Evolutionary conservation across 2,797 vertebrate species (phyloP).

Genomic region (Coluber constrictor): DNA sequence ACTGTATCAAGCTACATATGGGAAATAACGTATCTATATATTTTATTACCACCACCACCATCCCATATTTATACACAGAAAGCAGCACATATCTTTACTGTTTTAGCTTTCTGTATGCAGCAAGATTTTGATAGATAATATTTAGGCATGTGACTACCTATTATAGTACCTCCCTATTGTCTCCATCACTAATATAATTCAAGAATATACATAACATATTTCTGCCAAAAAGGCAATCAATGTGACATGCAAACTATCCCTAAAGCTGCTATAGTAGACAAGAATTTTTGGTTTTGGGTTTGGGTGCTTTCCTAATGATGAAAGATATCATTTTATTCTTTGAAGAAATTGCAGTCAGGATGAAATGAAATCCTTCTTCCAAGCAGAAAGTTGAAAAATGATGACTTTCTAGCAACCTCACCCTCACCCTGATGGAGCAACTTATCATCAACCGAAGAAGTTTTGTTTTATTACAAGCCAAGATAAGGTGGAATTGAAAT

Average conservation of each 20-base stretch:
- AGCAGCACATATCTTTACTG: constrained; percentile 35
- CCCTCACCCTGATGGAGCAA: constrained; percentile 64
- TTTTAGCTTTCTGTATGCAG: neutral
- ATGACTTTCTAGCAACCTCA: constrained; percentile 62
- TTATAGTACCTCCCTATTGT: neutral
- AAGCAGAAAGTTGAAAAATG: constrained; percentile 72
- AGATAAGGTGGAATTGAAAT: constrained; percentile 28
- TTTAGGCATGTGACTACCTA: neutral
- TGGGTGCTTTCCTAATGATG: constrained; percentile 44
- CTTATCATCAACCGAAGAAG: constrained; percentile 34
- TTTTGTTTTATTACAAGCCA: constrained; percentile 52
- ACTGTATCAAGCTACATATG: neutral
- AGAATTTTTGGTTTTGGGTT: constrained; percentile 39
- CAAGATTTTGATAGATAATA: neutral
- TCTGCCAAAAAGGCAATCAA: neutral
- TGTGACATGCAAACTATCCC: neutral
- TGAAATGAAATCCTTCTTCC: constrained; percentile 70
- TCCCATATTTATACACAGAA: neutral
- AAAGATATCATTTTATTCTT: constrained; percentile 58
- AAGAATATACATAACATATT: neutral
- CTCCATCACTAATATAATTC: neutral
- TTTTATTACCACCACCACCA: neutral
- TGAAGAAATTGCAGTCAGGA: constrained; percentile 55
- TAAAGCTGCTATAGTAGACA: constrained; percentile 32
- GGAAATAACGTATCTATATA: neutral